Evolutionary conservation across 2,888 invertebrate species (phyloP).

Genomic region (Isoperla grammatica): DNA sequence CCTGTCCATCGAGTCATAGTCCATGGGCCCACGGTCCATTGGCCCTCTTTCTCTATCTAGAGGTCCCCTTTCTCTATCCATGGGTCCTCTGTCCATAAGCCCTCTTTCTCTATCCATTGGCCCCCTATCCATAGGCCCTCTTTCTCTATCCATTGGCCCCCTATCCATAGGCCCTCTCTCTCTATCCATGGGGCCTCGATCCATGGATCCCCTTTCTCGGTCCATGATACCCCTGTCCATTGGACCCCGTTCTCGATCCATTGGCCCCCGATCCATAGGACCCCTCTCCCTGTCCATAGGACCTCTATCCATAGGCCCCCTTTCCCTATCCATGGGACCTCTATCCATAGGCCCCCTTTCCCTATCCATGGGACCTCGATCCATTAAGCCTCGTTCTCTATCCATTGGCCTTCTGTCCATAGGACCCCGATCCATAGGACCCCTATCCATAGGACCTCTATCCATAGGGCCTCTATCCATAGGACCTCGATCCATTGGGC

Average conservation of each 20-base stretch:
- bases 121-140: slow-evolving; percentile 11
- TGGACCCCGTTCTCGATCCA: background rate
- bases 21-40: background rate
- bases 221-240: slow-evolving; percentile 9
- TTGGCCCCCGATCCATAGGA: slow-evolving; percentile 7
- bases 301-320: slow-evolving; percentile 1
- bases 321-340: slow-evolving; percentile 1
- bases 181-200: slow-evolving; percentile 9
- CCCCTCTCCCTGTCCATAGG: slow-evolving; percentile 7
- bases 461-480: slow-evolving; percentile 13
- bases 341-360: slow-evolving; percentile 2
- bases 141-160: slow-evolving; percentile 6
- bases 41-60: background rate
- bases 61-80: slow-evolving; percentile 9
- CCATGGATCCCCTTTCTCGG: slow-evolving; percentile 1
- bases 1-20: background rate
- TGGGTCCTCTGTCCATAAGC: slow-evolving; percentile 8
- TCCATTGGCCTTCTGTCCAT: slow-evolving; percentile 8
- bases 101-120: slow-evolving; percentile 10
- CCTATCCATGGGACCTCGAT: slow-evolving; percentile 7
- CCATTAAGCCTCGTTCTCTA: slow-evolving; percentile 8
- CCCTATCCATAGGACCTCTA: background rate
- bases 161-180: slow-evolving; percentile 5
- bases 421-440: background rate
- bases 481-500: slow-evolving; percentile 5